Evolutionary conservation across 2,113 vertebrate genomes (phyloP).

Genomic region (Paramormyrops kingsleyae): DNA sequence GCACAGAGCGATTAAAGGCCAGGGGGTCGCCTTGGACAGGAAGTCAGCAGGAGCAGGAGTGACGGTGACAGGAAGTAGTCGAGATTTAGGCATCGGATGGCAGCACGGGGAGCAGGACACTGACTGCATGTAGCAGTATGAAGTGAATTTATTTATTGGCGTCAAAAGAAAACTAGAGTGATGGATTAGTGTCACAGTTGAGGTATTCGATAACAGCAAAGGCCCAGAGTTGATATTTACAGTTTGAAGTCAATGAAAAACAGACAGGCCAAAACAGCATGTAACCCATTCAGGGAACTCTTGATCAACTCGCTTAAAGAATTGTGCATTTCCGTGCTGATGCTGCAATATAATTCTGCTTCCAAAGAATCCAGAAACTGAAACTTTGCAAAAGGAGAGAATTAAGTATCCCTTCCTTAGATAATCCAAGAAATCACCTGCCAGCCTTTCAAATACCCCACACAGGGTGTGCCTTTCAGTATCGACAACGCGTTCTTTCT

Average conservation of each 20-base stretch:
- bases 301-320: no score
- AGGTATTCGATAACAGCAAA: not conserved
- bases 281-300: not conserved
- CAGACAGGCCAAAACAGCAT: not conserved
- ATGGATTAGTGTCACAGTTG: not conserved
- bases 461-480: not conserved
- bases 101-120: not conserved
- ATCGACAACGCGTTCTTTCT: not conserved
- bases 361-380: not conserved
- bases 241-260: not conserved
- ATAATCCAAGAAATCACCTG: not conserved
- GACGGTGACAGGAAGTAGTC: not conserved
- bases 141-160: not conserved
- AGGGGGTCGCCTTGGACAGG: not conserved
- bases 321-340: not conserved
- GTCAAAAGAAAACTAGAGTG: not conserved
- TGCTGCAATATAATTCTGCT: not conserved
- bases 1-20: not conserved
- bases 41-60: not conserved
- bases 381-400: not conserved
- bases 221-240: not conserved
- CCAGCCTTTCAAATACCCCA: not conserved
- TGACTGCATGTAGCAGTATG: not conserved
- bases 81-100: not conserved
- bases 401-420: not conserved